Evolutionary conservation across 2,113 vertebrate species (phyloP).

Genomic region (Boulengeromyrus knoepffleri): DNA sequence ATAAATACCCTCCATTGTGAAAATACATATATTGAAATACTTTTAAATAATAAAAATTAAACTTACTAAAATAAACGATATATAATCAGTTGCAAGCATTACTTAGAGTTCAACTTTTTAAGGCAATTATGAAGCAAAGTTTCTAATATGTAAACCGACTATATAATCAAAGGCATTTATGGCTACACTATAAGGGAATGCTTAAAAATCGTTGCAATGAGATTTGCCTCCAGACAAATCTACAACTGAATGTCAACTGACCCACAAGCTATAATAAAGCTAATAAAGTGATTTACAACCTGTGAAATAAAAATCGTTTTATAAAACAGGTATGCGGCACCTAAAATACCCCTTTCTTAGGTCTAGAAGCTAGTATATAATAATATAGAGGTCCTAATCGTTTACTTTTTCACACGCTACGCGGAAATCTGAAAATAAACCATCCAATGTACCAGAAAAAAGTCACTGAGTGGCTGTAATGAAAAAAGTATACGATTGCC

Average conservation of each 20-base stretch:
- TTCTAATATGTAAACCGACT: slow-evolving; percentile 62
- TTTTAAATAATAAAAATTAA: slow-evolving; percentile 50
- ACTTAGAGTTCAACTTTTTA: slow-evolving; percentile 57
- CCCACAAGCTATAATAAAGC: slow-evolving; percentile 86
- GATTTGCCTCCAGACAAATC: slow-evolving; percentile 64
- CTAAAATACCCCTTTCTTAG: slow-evolving; percentile 62
- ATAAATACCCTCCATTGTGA: slow-evolving; percentile 71
- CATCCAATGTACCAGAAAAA: slow-evolving; percentile 17
- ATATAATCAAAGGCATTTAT: slow-evolving; percentile 78
- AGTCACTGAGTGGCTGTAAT: slow-evolving; percentile 52
- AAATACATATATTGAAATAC: slow-evolving; percentile 62
- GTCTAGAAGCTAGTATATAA: slow-evolving; percentile 62
- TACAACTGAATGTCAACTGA: slow-evolving; percentile 74
- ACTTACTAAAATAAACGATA: slow-evolving; percentile 50
- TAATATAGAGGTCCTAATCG: slow-evolving; percentile 55
- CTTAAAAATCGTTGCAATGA: slow-evolving; percentile 45
- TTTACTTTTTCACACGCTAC: slow-evolving; percentile 30
- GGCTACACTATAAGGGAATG: slow-evolving; percentile 75
- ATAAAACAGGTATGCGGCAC: slow-evolving; percentile 47
- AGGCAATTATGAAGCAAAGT: slow-evolving; percentile 81
- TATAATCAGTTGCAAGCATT: slow-evolving; percentile 40
- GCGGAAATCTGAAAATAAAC: slow-evolving; percentile 34
- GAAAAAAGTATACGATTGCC: slow-evolving; percentile 17
- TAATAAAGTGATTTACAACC: slow-evolving; percentile 65
- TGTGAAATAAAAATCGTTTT: slow-evolving; percentile 62